Evolutionary conservation across 2,113 vertebrate genomes (phyloP).

Genomic region (Geococcyx californianus): DNA sequence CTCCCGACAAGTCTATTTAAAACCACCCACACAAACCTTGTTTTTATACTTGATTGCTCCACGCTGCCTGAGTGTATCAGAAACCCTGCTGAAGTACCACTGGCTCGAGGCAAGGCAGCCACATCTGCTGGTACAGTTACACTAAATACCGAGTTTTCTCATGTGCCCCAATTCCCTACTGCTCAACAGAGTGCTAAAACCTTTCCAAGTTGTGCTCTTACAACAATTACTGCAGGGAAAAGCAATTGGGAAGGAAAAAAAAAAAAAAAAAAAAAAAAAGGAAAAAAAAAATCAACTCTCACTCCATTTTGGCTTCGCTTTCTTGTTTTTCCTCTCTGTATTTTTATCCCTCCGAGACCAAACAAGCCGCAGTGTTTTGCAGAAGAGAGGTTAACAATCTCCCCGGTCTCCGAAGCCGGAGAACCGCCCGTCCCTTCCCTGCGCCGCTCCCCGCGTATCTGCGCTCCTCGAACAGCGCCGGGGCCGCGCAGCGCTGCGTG

Average conservation of each 20-base stretch:
- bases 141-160: slow-evolving; percentile 47
- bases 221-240: slow-evolving; percentile 51
- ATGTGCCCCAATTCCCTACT: slow-evolving; percentile 59
- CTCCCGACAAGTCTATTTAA: slow-evolving; percentile 38
- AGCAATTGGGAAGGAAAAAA: slow-evolving; percentile 30
- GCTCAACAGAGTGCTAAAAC: slow-evolving; percentile 45
- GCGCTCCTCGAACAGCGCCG: background rate
- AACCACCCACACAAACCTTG: slow-evolving; percentile 42
- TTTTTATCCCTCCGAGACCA: slow-evolving; percentile 63
- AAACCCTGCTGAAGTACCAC: background rate
- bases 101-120: slow-evolving; percentile 33
- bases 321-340: slow-evolving; percentile 59
- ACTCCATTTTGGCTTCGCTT: slow-evolving; percentile 53
- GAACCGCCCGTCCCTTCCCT: background rate
- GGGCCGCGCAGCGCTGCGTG: background rate
- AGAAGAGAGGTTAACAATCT: background rate
- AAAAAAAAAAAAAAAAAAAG: background rate
- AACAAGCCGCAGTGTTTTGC: slow-evolving; percentile 47
- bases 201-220: slow-evolving; percentile 60
- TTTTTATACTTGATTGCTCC: slow-evolving; percentile 29
- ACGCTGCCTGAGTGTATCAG: background rate
- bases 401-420: background rate
- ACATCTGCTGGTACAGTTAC: slow-evolving; percentile 62
- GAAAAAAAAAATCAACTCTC: slow-evolving; percentile 51
- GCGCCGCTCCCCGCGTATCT: background rate